Evolutionary conservation across 2,113 vertebrate genomes (phyloP), one percentile per base, ranked within the genome.

Genomic region (Ciconia stormi): DNA sequence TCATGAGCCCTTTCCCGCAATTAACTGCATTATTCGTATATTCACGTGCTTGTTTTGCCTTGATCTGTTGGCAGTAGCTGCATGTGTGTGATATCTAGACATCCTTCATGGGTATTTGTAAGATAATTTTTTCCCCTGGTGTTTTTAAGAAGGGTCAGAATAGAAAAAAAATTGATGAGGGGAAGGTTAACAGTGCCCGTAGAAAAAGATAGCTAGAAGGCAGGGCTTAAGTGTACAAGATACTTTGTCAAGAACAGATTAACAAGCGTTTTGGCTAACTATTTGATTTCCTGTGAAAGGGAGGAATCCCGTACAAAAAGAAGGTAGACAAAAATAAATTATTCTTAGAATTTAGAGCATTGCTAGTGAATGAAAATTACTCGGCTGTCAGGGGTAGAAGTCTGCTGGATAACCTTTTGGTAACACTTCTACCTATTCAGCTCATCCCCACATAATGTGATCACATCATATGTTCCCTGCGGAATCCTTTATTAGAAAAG

Each of bases 281-380:
- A 6, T 19, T 93, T 96, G 88, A 92, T 74, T 87, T 93, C 30
- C 80, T 71, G 34, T 65, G 73, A 29, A 83, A 90, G 87, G 73
- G 49, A 92, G 20, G 34, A 90, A 52, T 88, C 63, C 61, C 16
- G 5, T 76, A 50, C 6, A 85, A 40, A 96, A 97, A 92, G 23
- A 38, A 38, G n/a, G 40, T 77, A 96, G 73, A 70, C 91, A 93
- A 95, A 92, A 74, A 9, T 6, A 65, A 95, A 59, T 82, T 84
- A 55, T 86, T 97, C 65, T 83, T 97, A 91, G 74, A 96, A 78
- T 96, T 93, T 76, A 89, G 77, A 89, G 53, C 86, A 67, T 23
- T 84, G 52, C 49, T 92, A 46, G 56, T 73, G 79, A 62, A 78
- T 50, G 81, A 65, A 91, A 81, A 90, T 90, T n/a, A 71, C 69